Base-by-base conservation (phyloP, 2,888 invertebrate genomes). In the Sepioteuthis lessoniana region DNA sequence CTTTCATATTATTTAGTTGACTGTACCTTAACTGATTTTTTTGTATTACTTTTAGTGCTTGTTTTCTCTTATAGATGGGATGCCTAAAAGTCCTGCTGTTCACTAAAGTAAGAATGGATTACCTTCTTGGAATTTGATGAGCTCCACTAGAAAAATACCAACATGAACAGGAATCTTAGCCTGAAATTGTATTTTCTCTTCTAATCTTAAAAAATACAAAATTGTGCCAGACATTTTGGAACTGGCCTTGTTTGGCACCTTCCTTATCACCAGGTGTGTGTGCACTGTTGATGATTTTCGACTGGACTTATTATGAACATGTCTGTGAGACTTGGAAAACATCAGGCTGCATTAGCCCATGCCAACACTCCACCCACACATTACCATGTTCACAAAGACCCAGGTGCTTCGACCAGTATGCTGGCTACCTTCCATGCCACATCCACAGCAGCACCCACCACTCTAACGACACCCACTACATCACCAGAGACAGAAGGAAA, bases 351-450 rank as follows among this genome's bases (percentile, higher is more conserved):
- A 92, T 5, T 47, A 31, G 92, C 13, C 46, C 92, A 92, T n/a
- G 92, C 92, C n/a, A 47, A 47, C 42, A 91, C 46, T 35, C 92
- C 92, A 16, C 92, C 92, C n/a, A 42, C 92, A n/a, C 42, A 92
- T 16, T 92, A 76, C 10, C 76, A 92, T 46, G 92, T 92, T 19
- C 16, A 47, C 46, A 92, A 42, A 31, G 92, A 92, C 21, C 47
- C 92, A 2, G 47, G 42, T 46, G 46, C 46, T 38, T n/a, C 92
- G 16, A 91, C 91, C 91, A 91, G 42, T n/a, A 91, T 91, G 46
- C 31, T 91, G 91, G 91, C 91, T 37, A 91, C 91, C 25, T 91
- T 91, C 10, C 91, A 91, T 42, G 92, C 92, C 42, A 92, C 92
- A n/a, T 92, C 92, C n/a, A 92, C 92, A 31, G 92, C 21, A 31